Conservation (phyloP, 2,797 vertebrate species). For the Caiman crocodilus region DNA sequence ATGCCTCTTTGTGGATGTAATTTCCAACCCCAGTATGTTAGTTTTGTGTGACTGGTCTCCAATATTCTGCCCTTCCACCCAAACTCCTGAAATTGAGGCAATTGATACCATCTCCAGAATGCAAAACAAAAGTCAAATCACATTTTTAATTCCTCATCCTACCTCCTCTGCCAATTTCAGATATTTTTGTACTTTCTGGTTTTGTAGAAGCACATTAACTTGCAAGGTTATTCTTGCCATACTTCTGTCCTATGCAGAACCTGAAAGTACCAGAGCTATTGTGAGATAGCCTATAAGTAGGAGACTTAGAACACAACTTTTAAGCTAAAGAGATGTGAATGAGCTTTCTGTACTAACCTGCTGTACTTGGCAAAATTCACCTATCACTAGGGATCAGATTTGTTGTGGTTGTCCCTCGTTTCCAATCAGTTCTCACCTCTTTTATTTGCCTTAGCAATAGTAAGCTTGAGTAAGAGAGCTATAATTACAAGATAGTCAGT, state of each 20-base stretch:
- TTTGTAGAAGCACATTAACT: neutral
- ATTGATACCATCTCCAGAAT: no score
- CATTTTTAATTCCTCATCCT: no score
- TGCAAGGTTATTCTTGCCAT: neutral
- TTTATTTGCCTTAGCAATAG: slow-evolving; percentile 4
- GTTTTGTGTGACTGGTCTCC: no score
- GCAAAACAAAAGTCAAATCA: no score
- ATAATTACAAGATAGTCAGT: neutral
- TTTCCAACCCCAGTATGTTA: neutral
- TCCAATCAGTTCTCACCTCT: rapidly evolving
- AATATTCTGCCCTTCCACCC: no score
- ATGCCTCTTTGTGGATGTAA: neutral
- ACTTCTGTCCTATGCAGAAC: neutral
- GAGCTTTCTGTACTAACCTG: neutral
- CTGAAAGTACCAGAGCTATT: neutral
- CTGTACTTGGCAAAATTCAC: neutral
- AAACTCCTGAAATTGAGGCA: no score
- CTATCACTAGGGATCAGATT: neutral
- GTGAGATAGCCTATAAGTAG: neutral
- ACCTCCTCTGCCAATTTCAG: neutral
- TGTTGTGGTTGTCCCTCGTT: neutral
- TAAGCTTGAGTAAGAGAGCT: neutral
- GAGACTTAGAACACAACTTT: neutral
- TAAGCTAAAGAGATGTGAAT: no score
- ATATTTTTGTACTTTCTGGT: neutral